Conservation (phyloP, 2,888 invertebrate species). For the Nymphalis urticae region DNA sequence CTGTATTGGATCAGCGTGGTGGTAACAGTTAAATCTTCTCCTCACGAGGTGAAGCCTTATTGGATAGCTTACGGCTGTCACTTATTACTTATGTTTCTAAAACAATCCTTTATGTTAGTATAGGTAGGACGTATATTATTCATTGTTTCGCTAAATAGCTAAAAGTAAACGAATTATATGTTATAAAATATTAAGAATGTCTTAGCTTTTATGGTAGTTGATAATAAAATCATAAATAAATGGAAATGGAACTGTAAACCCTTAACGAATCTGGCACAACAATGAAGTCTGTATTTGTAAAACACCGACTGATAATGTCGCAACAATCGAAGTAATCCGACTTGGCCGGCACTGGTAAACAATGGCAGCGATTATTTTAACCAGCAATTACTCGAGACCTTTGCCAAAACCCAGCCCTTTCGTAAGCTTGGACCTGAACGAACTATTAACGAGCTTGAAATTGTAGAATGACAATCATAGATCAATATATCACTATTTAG, state of each 20-base stretch:
- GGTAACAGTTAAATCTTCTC: too few species aligned
- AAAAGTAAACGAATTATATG: too few species aligned
- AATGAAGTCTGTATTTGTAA: conserved; percentile 2
- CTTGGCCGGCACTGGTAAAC: conserved; percentile 37
- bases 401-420: conserved; percentile 35
- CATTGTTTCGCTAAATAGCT: too few species aligned
- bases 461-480: conserved; percentile 27
- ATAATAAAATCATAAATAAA: neutral
- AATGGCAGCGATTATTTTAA: conserved; percentile 34
- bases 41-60: too few species aligned
- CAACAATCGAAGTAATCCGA: conserved; percentile 35
- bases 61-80: too few species aligned
- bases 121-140: too few species aligned
- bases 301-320: conserved; percentile 26
- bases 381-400: conserved; percentile 22
- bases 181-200: too few species aligned
- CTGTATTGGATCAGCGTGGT: too few species aligned
- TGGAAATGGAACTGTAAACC: neutral
- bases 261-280: conserved; percentile 7
- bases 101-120: too few species aligned
- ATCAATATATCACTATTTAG: conserved; percentile 16
- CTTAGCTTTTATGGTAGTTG: too few species aligned
- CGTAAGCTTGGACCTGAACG: conserved; percentile 30
- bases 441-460: conserved; percentile 41
- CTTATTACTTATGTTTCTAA: too few species aligned